Evolutionary conservation across 2,797 vertebrate species (phyloP), one percentile per base, ranked within the genome.

Genomic region (Emys orbicularis): DNA sequence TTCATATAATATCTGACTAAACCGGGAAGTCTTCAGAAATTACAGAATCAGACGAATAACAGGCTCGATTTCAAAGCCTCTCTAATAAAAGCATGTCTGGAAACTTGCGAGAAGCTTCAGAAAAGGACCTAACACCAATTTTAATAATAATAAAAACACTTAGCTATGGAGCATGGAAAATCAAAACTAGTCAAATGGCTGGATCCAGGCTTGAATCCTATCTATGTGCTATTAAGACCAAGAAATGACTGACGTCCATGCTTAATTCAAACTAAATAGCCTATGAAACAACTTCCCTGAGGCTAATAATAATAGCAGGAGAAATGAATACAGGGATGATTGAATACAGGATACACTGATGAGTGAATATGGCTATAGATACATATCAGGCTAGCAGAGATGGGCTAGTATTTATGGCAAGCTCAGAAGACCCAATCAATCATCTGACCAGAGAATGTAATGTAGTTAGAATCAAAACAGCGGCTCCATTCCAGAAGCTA

Each of bases 261-360:
- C 93, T 98, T 98, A 97, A 98, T 98, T 98, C 96, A 98, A 96
- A 98, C 97, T 97, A 97, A 98, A 98, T 94, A 95, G 53, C 61
- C 95, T 97, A 98, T 98, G 97, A 98, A 96, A 98, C 98, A 96
- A 97, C 96, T 97, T 97, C 97, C 98, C 98, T 88, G 91, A 94
- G 95, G 97, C 97, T 88, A 96, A 97, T 95, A 97, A 97, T 97
- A 95, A 80, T 96, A 98, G 98, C 87, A 95, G 90, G 96, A 97
- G 94, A 98, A 98, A 98, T 98, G 86, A 98, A 96, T 98, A 92
- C 96, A 65, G 95, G 96, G 93, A 96, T 98, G 98, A 98, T 97
- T 97, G 98, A 98, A 97, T 97, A 72, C 96, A 97, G 97, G 96
- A 97, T 93, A 80, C 29, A n/a, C 76, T 95, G 98, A 96, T 91